Evolutionary conservation across 2,888 invertebrate genomes (phyloP).

Genomic region (Glaucopsyche alexis): DNA sequence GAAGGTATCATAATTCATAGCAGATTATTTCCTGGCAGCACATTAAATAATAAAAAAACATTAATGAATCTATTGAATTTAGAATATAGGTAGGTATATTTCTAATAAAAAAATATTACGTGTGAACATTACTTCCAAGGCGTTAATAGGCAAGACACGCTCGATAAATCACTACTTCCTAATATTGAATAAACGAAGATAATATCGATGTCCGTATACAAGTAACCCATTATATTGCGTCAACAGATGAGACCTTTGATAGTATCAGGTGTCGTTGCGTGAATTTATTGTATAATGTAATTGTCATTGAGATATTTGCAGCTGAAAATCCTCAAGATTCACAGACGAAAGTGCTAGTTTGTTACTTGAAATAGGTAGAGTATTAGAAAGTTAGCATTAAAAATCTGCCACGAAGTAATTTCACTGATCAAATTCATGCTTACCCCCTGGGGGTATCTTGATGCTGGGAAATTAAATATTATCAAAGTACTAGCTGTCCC

Average conservation of each 20-base stretch:
- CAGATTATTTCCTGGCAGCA: background rate
- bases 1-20: too few relatives aligned
- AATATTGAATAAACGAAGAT: constrained; percentile 14
- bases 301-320: too few relatives aligned
- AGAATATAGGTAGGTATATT: background rate
- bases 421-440: too few relatives aligned
- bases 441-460: too few relatives aligned
- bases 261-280: background rate
- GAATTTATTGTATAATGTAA: too few relatives aligned
- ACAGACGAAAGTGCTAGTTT: too few relatives aligned
- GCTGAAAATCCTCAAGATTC: too few relatives aligned
- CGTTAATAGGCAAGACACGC: background rate
- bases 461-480: too few relatives aligned
- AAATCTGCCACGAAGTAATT: too few relatives aligned
- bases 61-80: background rate
- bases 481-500: too few relatives aligned
- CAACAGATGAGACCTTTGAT: background rate
- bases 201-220: background rate
- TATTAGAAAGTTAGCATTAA: too few relatives aligned
- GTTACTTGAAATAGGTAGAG: too few relatives aligned
- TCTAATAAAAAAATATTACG: background rate
- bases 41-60: background rate
- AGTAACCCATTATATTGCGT: background rate
- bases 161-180: constrained; percentile 16
- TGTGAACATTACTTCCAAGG: background rate